These are phyloP conservation scores for Streptopelia turtur DNA, from an alignment of 2,797 vertebrate genomes.

Conservation along the genomic window DNA sequence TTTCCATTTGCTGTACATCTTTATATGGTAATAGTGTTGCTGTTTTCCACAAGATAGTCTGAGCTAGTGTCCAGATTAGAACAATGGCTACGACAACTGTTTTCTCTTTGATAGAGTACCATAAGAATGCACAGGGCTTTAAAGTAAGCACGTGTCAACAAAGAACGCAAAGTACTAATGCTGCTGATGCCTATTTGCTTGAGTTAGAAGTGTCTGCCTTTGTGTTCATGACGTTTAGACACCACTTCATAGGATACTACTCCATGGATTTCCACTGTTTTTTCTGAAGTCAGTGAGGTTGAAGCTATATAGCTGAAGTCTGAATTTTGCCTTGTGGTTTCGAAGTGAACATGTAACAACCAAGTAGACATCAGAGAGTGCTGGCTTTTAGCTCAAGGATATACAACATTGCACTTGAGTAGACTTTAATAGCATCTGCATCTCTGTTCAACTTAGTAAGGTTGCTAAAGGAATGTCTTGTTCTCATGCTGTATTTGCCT, in stretches of 20 bases:
- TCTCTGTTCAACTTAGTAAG: slow-evolving; percentile 1
- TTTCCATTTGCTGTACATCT: slow-evolving; percentile 7
- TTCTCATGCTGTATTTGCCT: not conserved
- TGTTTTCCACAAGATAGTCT: not conserved
- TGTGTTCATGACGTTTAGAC: not conserved
- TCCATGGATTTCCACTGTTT: not conserved
- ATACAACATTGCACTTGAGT: not conserved
- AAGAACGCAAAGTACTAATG: not conserved
- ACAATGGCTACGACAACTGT: not conserved
- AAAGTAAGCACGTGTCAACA: not conserved
- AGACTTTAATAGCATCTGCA: not conserved
- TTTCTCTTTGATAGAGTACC: not conserved
- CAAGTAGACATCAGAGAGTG: not conserved
- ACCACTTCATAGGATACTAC: not conserved
- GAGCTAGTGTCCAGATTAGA: not conserved
- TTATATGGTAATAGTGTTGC: not conserved
- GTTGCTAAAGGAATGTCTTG: slow-evolving; percentile 3
- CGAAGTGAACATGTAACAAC: not conserved
- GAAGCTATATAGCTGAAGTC: not conserved
- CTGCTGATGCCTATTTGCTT: not conserved
- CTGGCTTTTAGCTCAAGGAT: not conserved
- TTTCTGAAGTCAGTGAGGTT: not conserved
- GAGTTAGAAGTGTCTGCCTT: not conserved
- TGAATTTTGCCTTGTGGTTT: not conserved
- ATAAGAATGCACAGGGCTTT: not conserved